Base-by-base conservation (phyloP, 2,113 vertebrate species). In the Candoia aspera region DNA sequence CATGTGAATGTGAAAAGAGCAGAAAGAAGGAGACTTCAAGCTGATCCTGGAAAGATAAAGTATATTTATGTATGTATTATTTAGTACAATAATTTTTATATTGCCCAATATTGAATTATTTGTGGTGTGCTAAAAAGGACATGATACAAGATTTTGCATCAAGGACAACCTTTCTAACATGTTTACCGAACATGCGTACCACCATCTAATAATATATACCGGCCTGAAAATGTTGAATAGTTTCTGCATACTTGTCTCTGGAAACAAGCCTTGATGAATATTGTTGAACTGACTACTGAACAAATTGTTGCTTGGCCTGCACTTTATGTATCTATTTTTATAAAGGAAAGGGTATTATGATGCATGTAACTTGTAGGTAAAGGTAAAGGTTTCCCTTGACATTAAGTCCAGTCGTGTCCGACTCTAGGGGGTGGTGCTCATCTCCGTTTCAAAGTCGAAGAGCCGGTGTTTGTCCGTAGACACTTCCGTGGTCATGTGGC, bases 241-340 rank as follows among this genome's bases (percentile, higher is more conserved):
- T 29, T 60, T 23, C 84, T 91, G 23, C 60, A 57, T 19, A 57
- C 60, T 73, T 73, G 54, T 37, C 62, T 79, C 57, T 62, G 53
- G 62, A 58, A 87, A 62, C 33, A 91, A 91, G 33, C 24, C 33
- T n/a, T 49, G 64, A 23, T 91, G 84, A 64, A 60, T 84, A 64
- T 23, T 53, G 58, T 13, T 46, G 54, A 60, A 91, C 46, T 73
- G n/a, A 57, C 60, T 91, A 79, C 64, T 46, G 64, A 58, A 86
- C 83, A 91, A 87, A 79, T 26, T 37, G 26, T 59, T 59, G 42
- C 24, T 42, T 49, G 53, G 15, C 24, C 17, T 91, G 64, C 24
- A 58, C 24, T 83, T 91, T 64, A 88, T n/a, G 37, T 58, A 79
- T 58, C 26, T 92, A n/a, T 88, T 92, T 86, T 29, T 83, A 79